These are phyloP conservation scores for Eupristina koningsbergeri DNA, from an alignment of 1,140 invertebrate species.

Conservation along the genomic window DNA sequence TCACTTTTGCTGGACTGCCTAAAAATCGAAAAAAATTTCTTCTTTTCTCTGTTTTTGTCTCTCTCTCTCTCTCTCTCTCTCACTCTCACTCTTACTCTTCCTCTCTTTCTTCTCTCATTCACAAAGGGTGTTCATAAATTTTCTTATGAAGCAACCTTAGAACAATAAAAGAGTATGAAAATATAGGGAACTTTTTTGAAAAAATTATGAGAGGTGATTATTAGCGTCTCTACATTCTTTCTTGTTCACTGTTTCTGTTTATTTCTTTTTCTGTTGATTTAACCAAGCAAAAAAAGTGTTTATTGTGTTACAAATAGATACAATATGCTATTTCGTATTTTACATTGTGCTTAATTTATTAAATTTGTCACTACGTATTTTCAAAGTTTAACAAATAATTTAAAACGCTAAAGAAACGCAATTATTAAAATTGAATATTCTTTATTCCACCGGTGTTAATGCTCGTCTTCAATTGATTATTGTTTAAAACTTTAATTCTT, in stretches of 20 bases:
- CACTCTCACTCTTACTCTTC: neutral
- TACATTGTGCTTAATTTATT: neutral
- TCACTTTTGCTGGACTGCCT: slow-evolving; percentile 50
- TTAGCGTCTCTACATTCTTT: neutral
- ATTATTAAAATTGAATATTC: no score
- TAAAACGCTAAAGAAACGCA: no score
- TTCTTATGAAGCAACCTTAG: slow-evolving; percentile 25
- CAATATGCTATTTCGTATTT: neutral
- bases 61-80: neutral
- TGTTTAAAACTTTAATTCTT: no score
- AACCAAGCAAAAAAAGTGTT: neutral
- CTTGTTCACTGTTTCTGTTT: slow-evolving; percentile 3
- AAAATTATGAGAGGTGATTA: slow-evolving; percentile 10
- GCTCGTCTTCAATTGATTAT: no score
- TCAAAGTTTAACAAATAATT: neutral
- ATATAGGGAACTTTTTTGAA: slow-evolving; percentile 4
- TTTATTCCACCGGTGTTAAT: no score
- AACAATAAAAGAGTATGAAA: slow-evolving; percentile 16
- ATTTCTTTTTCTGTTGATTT: slow-evolving; percentile 1
- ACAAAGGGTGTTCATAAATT: slow-evolving; percentile 4
- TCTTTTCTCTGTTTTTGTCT: slow-evolving; percentile 1
- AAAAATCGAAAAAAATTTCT: slow-evolving; percentile 56
- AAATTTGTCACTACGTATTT: neutral
- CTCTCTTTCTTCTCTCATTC: neutral
- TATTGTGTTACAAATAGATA: slow-evolving; percentile 26